A percentile compares a stretch with the other conserved stretches of the same genome.
Evolutionary conservation across 2,113 vertebrate species (phyloP).

Genomic region (Heptranchias perlo): DNA sequence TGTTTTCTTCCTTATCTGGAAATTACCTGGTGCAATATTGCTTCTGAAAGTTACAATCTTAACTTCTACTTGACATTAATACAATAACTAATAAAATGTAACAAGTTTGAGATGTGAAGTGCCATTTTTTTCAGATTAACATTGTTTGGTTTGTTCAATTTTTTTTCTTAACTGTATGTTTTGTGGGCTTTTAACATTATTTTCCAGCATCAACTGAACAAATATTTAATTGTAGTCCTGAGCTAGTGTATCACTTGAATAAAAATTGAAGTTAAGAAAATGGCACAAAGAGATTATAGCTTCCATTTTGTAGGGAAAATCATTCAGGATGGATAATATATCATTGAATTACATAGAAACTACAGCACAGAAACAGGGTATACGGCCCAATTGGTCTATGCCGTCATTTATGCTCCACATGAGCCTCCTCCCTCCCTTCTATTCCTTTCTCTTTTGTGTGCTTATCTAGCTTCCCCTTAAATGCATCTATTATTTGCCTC

Average conservation of each 20-base stretch:
- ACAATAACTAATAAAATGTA: neutral
- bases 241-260: constrained; percentile 12
- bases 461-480: no score
- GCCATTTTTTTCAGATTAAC: neutral
- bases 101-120: neutral
- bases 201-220: neutral
- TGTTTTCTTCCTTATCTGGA: neutral
- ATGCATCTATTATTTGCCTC: no score
- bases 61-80: neutral
- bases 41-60: neutral
- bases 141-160: neutral
- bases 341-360: no score
- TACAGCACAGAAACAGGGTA: no score
- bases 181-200: neutral
- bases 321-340: neutral
- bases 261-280: constrained; percentile 29
- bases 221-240: constrained; percentile 4
- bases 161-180: neutral
- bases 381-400: no score
- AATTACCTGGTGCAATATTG: neutral
- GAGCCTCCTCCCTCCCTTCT: no score
- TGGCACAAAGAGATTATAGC: neutral
- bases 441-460: no score
- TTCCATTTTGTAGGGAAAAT: neutral
- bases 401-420: no score